These are phyloP conservation scores for Eubasilissa regina DNA, from an alignment of 1,140 invertebrate species.

Conservation along the genomic window DNA sequence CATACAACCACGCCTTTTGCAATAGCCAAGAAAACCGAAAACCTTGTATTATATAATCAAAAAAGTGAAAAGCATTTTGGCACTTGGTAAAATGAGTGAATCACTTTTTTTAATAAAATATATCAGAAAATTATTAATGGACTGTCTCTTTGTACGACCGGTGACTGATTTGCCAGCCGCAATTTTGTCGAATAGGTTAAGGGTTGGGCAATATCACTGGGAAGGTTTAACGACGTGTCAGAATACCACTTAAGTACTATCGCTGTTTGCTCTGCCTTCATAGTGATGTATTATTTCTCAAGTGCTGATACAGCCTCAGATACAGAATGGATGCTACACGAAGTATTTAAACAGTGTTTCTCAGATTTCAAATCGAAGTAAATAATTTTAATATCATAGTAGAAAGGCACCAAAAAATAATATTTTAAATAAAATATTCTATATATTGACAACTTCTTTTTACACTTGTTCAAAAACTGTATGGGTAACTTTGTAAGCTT, in stretches of 20 bases:
- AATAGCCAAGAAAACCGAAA: not conserved
- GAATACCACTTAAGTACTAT: slow-evolving; percentile 59
- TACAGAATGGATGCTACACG: slow-evolving; percentile 30
- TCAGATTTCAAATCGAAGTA: too few relatives aligned
- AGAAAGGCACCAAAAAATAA: too few relatives aligned
- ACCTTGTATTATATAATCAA: not conserved
- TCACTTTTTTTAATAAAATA: too few relatives aligned
- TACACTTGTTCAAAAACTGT: not conserved
- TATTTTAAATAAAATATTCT: not conserved
- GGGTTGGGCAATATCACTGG: slow-evolving; percentile 51
- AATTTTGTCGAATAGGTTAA: slow-evolving; percentile 1
- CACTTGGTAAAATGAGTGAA: not conserved
- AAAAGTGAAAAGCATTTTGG: not conserved
- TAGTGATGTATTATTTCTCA: slow-evolving; percentile 53
- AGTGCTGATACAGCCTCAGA: slow-evolving; percentile 18
- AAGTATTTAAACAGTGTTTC: slow-evolving; percentile 14
- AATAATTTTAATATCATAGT: too few relatives aligned
- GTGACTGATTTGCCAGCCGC: not conserved
- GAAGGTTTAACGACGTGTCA: slow-evolving; percentile 57
- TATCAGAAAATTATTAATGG: too few relatives aligned
- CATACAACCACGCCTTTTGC: not conserved
- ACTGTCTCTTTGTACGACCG: not conserved
- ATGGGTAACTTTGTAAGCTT: not conserved
- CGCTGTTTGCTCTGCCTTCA: slow-evolving; percentile 54
- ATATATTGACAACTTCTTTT: not conserved